phyloP scores from a whole-genome alignment of 2,888 invertebrate species.

The Oithona nana region DNA sequence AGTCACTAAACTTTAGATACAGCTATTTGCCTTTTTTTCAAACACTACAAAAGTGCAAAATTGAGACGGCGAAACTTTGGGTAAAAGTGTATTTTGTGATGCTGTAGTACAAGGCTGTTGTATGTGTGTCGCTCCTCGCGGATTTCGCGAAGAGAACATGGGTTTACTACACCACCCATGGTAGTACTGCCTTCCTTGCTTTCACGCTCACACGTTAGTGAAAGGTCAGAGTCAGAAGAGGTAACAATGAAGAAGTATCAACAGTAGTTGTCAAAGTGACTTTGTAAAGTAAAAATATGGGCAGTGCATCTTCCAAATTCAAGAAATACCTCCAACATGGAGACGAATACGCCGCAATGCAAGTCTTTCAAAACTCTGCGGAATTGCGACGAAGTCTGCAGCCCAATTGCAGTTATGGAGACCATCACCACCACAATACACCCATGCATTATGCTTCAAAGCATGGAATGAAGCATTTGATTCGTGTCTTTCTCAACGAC shows the following conservation, averaged over 20 bases:
- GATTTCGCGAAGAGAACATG: too few species aligned
- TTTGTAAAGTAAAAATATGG: conserved; percentile 31
- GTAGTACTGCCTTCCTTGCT: neutral
- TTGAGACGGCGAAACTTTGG: too few species aligned
- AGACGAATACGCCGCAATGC: conserved; percentile 48
- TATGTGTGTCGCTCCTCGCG: too few species aligned
- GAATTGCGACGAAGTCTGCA: conserved; percentile 43
- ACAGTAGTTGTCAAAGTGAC: neutral
- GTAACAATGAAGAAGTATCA: neutral
- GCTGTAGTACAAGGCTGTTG: too few species aligned
- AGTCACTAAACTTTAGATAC: too few species aligned
- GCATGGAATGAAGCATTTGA: conserved; percentile 43
- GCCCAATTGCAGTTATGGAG: conserved; percentile 45
- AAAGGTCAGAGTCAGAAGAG: neutral
- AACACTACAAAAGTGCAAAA: too few species aligned
- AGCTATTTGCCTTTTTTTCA: too few species aligned
- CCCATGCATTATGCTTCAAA: conserved; percentile 44
- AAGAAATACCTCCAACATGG: conserved; percentile 47
- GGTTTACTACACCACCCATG: too few species aligned
- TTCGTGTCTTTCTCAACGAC: conserved; percentile 42
- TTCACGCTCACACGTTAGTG: neutral
- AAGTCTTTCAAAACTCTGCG: conserved; percentile 40
- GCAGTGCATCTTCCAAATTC: conserved; percentile 46
- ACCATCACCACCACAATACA: conserved; percentile 44
- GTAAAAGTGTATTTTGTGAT: too few species aligned